These are phyloP conservation scores for Pherbina coryleti DNA, from an alignment of 2,888 invertebrate species.

Conservation along the genomic window DNA sequence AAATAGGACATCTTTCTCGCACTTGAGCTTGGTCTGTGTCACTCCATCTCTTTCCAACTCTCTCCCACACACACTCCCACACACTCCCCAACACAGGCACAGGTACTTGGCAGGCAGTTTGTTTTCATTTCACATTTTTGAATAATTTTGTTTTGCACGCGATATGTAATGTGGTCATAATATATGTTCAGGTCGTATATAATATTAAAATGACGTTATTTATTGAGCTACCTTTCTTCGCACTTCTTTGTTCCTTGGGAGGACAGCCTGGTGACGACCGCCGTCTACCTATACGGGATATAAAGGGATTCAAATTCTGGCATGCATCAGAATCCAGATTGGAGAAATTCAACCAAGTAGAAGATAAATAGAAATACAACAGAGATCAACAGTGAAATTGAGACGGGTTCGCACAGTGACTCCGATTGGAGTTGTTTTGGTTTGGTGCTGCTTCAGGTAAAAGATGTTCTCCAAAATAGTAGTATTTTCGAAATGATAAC, in stretches of 20 bases:
- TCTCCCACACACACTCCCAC: not conserved
- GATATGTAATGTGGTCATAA: conserved; percentile 52
- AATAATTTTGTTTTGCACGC: conserved; percentile 34
- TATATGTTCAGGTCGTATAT: conserved; percentile 46
- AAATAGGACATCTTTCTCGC: not conserved
- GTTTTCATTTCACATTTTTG: conserved; percentile 33
- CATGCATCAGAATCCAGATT: not conserved
- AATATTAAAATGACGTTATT: conserved; percentile 57
- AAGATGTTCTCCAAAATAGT: too few relatives aligned
- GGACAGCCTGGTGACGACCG: not conserved
- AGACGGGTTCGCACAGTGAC: not conserved
- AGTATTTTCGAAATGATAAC: too few relatives aligned
- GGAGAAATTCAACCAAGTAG: not conserved
- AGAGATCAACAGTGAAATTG: not conserved
- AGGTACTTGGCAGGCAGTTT: conserved; percentile 27
- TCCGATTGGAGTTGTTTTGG: too few relatives aligned
- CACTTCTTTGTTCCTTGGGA: not conserved
- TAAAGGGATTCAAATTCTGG: not conserved
- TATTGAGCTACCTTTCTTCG: conserved; percentile 54
- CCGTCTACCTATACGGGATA: not conserved
- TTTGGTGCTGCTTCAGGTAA: too few relatives aligned
- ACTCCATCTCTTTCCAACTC: too few relatives aligned
- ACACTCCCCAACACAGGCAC: not conserved
- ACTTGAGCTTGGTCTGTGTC: not conserved
- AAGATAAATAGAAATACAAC: not conserved